Evolutionary conservation across 2,888 invertebrate species (phyloP).

Genomic region (Piscicola geometra): DNA sequence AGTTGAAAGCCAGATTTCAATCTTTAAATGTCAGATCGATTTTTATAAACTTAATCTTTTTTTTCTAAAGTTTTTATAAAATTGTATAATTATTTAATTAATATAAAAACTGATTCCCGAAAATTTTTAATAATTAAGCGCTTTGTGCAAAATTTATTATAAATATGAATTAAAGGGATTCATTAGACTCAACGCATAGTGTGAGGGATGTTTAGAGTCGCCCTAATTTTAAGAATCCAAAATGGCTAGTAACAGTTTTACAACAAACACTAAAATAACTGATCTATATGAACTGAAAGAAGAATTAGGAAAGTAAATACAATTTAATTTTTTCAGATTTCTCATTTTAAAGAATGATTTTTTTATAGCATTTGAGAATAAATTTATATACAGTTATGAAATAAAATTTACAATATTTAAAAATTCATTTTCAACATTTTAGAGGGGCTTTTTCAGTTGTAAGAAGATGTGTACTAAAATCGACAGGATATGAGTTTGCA

Average conservation of each 20-base stretch:
- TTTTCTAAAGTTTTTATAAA: neutral
- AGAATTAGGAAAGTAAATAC: conserved; percentile 96
- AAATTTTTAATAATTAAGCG: no score
- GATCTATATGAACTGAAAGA: conserved; percentile 99
- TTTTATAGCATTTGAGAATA: neutral
- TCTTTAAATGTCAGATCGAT: neutral
- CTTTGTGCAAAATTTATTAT: neutral
- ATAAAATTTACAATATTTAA: neutral
- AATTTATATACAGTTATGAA: neutral
- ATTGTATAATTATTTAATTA: neutral
- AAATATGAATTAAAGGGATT: neutral
- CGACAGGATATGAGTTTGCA: conserved; percentile 94
- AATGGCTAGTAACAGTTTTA: conserved; percentile 40
- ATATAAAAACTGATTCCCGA: no score
- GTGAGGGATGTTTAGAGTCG: neutral
- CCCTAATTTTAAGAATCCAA: conserved; percentile 34
- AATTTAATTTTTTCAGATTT: neutral
- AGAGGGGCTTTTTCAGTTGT: conserved; percentile 99
- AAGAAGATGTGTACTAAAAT: conserved; percentile 96
- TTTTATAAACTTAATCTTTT: no score
- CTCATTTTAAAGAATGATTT: conserved; percentile 3
- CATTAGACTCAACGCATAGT: neutral
- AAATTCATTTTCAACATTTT: conserved; percentile 53
- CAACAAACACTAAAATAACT: conserved; percentile 70
- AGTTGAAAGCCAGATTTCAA: neutral